Evolutionary conservation across 2,113 vertebrate species (phyloP).

Genomic region (Aegypius monachus): DNA sequence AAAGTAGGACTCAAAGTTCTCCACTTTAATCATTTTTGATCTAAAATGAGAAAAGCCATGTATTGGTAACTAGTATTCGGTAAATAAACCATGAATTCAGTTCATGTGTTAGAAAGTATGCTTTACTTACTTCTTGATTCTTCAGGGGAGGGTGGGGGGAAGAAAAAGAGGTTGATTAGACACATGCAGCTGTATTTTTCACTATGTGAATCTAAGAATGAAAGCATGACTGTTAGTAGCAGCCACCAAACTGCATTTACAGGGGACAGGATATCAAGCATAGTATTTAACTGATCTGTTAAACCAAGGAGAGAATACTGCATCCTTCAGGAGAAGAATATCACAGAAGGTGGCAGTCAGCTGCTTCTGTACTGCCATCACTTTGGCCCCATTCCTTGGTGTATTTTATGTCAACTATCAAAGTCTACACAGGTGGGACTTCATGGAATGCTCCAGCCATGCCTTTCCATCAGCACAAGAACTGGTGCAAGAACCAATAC

Average conservation of each 20-base stretch:
- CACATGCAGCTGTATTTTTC: constrained; percentile 39
- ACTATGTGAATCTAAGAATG: constrained; percentile 20
- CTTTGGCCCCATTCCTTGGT: neutral
- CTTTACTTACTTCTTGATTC: constrained; percentile 78
- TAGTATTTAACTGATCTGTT: neutral
- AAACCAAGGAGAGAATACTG: neutral
- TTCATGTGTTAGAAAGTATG: constrained; percentile 14
- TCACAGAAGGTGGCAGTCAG: neutral
- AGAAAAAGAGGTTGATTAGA: constrained; percentile 36
- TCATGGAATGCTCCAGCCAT: neutral
- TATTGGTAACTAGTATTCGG: neutral
- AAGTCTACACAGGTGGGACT: neutral
- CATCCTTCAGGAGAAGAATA: neutral
- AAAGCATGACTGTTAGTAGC: constrained; percentile 46
- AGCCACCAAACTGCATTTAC: neutral
- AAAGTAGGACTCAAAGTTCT: constrained; percentile 87
- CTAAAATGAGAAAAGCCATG: constrained; percentile 33
- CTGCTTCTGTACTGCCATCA: neutral
- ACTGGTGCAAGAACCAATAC: neutral
- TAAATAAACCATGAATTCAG: neutral
- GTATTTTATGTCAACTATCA: neutral
- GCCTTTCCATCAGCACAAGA: neutral
- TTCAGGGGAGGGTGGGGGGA: constrained; percentile 43
- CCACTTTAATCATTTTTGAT: constrained; percentile 80
- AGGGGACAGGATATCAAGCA: neutral